A percentile compares a stretch with the other conserved stretches of the same genome.
Evolutionary conservation across 2,888 invertebrate species (phyloP).

Genomic region (Mesorhabditis sp.): DNA sequence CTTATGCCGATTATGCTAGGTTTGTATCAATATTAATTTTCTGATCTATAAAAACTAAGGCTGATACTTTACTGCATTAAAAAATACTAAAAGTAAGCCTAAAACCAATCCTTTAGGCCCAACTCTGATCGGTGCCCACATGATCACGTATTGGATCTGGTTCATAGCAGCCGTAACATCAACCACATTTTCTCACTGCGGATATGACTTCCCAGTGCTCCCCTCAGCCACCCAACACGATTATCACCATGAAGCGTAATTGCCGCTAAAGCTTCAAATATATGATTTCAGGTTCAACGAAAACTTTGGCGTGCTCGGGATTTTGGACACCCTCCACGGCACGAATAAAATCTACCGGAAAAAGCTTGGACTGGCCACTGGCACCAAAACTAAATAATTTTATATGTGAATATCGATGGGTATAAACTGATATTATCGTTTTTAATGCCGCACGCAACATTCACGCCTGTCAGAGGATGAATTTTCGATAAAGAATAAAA

Average conservation of each 20-base stretch:
- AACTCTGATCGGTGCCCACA: conserved; percentile 70
- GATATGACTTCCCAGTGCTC: conserved; percentile 80
- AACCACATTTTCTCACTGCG: conserved; percentile 78
- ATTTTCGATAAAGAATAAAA: too few species aligned
- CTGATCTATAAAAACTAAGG: background rate
- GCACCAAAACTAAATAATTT: too few species aligned
- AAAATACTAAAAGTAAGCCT: conserved; percentile 4
- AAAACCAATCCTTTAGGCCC: conserved; percentile 58
- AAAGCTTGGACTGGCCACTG: too few species aligned
- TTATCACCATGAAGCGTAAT: conserved; percentile 76
- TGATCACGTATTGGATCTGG: conserved; percentile 71
- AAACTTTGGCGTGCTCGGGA: conserved; percentile 77
- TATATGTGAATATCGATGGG: too few species aligned
- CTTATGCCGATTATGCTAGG: conserved; percentile 71
- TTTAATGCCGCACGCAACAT: too few species aligned
- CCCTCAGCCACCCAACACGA: conserved; percentile 82
- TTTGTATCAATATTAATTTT: background rate
- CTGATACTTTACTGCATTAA: background rate
- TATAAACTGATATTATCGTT: too few species aligned
- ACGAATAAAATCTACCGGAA: conserved; percentile 75
- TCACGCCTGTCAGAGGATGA: too few species aligned
- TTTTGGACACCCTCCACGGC: conserved; percentile 77
- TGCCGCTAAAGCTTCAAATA: background rate
- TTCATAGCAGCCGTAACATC: conserved; percentile 71
- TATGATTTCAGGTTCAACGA: conserved; percentile 71